phyloP scores from a whole-genome alignment of 2,797 vertebrate genomes.

The Silurus aristotelis region DNA sequence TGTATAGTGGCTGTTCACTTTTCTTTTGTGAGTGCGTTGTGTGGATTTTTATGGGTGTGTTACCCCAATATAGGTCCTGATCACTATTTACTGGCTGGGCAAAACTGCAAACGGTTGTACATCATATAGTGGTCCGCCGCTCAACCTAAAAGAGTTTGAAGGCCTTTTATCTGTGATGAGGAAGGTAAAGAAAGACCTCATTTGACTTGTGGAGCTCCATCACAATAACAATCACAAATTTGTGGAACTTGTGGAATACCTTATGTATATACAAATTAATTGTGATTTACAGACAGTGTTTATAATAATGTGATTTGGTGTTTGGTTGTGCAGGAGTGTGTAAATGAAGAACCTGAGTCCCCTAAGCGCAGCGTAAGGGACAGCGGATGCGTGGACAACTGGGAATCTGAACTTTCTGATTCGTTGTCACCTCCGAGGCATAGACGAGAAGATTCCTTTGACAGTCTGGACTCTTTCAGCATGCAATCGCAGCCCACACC shows the following conservation, averaged over 20 bases:
- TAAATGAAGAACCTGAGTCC: conserved; percentile 81
- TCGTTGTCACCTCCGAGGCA: conserved; percentile 92
- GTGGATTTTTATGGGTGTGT: conserved; percentile 32
- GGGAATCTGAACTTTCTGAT: conserved; percentile 94
- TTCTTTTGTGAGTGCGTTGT: conserved; percentile 1
- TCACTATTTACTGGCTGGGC: conserved; percentile 97
- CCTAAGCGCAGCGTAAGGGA: conserved; percentile 89
- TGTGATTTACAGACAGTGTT: background rate
- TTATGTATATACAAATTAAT: no score
- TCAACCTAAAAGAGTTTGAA: conserved; percentile 95
- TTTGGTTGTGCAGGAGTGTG: conserved; percentile 75
- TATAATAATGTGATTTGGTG: background rate
- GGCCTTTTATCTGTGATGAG: conserved; percentile 91
- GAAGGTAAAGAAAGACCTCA: conserved; percentile 76
- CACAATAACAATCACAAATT: background rate
- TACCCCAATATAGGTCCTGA: conserved; percentile 80
- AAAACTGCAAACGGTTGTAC: conserved; percentile 86
- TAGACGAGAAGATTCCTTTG: conserved; percentile 89
- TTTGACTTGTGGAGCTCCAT: background rate
- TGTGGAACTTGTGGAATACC: no score
- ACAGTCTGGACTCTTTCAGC: conserved; percentile 94
- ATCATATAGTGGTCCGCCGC: conserved; percentile 83
- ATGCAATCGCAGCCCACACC: conserved; percentile 93
- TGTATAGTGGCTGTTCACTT: background rate
- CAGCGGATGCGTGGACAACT: conserved; percentile 95